Base-by-base conservation (phyloP, 1,140 invertebrate species). In the Eupristina koningsbergeri region DNA sequence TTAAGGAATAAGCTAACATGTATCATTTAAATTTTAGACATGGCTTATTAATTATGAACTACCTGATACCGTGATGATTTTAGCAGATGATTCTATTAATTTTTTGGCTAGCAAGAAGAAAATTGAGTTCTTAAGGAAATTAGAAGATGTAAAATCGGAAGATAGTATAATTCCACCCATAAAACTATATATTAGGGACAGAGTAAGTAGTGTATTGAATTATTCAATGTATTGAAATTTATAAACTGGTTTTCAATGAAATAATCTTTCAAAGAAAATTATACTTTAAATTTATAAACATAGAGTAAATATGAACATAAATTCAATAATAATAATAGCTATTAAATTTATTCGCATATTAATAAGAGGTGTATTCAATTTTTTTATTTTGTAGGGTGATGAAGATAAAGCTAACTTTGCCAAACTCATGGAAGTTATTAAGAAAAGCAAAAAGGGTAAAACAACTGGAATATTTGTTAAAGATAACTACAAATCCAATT, bases 31-130 rank as follows among this genome's bases (percentile, higher is more conserved):
- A 80, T 83, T 85, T 50, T 89, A 98, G 96, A 98, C 97, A 50
- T 99, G 98, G 98, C 94, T 99, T 11, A 95, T 99, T 92, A 98
- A 98, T 85, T 99, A 99, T 91, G 98, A 99, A 91, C 92, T 99
- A 29, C 96, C 97, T 3, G 98, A 99, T 90, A 99, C 98, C 0
- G 95, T 99, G 61, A 97, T 98, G 92, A 95, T 99, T 0, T 93
- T 99, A 80, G 96, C 97, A 83, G 95, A 98, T 86, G 94, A 96
- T 39, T 94, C 93, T 31, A 96, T 99, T 78, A 95, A 96, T 89
- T 98, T 99, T 88, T 93, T 99, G 39, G 97, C 98, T 0, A 99
- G 98, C 89, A 99, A 99, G 91, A 99, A 99, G 92, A 99, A 99
- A 92, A 98, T 99, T 82, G 98, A 99, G 87, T 99, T 99, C 92